phyloP scores from a whole-genome alignment of 2,797 vertebrate species.

The Pygocentrus nattereri region DNA sequence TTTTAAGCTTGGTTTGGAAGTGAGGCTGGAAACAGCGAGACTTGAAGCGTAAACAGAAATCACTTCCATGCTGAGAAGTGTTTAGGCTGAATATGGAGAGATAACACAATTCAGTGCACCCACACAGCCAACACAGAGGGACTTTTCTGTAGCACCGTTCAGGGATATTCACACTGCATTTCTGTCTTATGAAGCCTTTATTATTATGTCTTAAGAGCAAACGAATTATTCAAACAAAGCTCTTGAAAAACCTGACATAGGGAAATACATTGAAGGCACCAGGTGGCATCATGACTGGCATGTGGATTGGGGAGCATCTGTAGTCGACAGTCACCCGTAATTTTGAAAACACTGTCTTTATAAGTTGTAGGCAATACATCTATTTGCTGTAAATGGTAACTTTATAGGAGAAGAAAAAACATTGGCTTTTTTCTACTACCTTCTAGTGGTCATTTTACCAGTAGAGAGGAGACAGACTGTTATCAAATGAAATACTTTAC shows the following conservation, averaged over 20 bases:
- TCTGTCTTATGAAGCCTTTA: not conserved
- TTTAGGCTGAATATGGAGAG: not conserved
- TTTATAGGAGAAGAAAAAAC: no score
- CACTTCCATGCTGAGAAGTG: not conserved
- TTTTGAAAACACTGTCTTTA: no score
- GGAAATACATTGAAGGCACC: not conserved
- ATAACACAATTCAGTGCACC: not conserved
- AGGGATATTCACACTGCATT: not conserved
- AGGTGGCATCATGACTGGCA: not conserved
- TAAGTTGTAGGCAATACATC: no score
- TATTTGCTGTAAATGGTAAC: no score
- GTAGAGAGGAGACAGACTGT: no score
- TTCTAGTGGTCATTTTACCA: no score
- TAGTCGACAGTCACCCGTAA: no score
- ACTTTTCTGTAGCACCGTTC: not conserved
- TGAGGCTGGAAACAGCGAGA: not conserved
- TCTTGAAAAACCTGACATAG: not conserved
- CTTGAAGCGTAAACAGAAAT: slow-evolving; percentile 1
- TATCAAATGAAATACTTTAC: no score
- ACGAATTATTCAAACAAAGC: no score
- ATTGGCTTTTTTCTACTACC: no score
- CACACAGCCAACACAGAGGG: not conserved
- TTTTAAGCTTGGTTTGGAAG: not conserved
- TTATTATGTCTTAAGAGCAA: not conserved
- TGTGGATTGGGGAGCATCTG: no score